Percentiles rank a stretch among this genome's conserved stretches.
Conservation (phyloP, 2,888 invertebrate genomes). For the Eupithecia insigniata region DNA sequence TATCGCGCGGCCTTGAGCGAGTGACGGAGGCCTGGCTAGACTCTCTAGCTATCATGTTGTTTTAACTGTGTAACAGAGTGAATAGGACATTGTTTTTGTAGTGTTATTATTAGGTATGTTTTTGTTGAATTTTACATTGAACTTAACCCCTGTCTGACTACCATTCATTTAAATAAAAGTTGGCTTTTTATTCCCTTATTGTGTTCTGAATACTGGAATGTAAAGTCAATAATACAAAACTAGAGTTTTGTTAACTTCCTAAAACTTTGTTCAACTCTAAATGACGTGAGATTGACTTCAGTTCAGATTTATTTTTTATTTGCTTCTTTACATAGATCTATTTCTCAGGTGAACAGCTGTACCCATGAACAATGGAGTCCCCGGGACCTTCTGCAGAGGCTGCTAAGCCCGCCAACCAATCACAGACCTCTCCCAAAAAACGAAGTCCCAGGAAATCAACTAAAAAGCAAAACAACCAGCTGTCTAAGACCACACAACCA, state of each 20-base stretch:
- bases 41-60: not conserved
- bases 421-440: conserved; percentile 17
- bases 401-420: conserved; percentile 3
- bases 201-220: not conserved
- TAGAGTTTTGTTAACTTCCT: not conserved
- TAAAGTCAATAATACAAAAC: not conserved
- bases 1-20: no score
- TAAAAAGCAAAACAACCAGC: not conserved
- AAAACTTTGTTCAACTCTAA: not conserved
- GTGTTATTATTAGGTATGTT: not conserved
- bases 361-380: conserved; percentile 61
- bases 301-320: no score
- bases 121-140: not conserved
- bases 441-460: conserved; percentile 14
- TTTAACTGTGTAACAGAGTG: not conserved
- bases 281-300: no score
- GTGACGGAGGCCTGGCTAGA: no score
- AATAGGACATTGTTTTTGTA: not conserved
- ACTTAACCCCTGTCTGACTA: not conserved
- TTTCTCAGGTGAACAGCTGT: conserved; percentile 53
- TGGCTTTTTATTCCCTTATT: not conserved
- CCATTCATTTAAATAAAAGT: not conserved
- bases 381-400: conserved; percentile 34
- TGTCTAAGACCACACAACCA: not conserved
- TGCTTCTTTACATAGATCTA: not conserved